A percentile compares a stretch with the other conserved stretches of the same genome.
phyloP scores from a whole-genome alignment of 2,888 invertebrate species.

The Drosophila suboccidentalis region DNA sequence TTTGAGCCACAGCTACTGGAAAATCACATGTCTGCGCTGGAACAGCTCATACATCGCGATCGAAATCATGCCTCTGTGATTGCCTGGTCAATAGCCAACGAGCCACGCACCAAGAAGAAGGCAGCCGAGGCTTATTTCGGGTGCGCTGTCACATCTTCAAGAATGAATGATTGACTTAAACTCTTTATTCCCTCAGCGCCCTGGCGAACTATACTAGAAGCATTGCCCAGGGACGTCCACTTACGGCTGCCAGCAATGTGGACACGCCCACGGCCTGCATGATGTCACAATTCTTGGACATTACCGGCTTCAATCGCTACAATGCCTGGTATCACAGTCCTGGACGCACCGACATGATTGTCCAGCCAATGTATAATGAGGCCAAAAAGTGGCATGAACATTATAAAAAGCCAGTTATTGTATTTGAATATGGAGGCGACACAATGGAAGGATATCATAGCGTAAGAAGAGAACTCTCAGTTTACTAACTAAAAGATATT shows the following conservation, averaged over 20 bases:
- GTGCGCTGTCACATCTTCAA: conserved; percentile 83
- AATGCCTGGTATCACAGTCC: conserved; percentile 97
- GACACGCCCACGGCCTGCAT: conserved; percentile 24
- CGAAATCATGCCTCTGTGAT: conserved; percentile 97
- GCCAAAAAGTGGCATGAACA: conserved; percentile 92
- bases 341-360: conserved; percentile 92
- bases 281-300: conserved; percentile 89
- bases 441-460: conserved; percentile 96
- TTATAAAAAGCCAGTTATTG: conserved; percentile 94
- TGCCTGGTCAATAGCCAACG: conserved; percentile 99
- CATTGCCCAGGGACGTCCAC: conserved; percentile 88
- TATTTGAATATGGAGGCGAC: conserved; percentile 98
- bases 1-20: conserved; percentile 89
- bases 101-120: conserved; percentile 91
- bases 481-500: neutral
- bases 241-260: conserved; percentile 92
- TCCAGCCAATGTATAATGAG: conserved; percentile 90
- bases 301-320: conserved; percentile 98
- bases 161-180: conserved; percentile 38
- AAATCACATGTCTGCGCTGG: conserved; percentile 94
- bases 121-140: conserved; percentile 92
- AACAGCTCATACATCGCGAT: conserved; percentile 95
- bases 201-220: conserved; percentile 87
- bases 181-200: conserved; percentile 84
- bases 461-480: conserved; percentile 86